Conservation (phyloP, 1,140 invertebrate genomes). For the Lethocerus indicus region DNA sequence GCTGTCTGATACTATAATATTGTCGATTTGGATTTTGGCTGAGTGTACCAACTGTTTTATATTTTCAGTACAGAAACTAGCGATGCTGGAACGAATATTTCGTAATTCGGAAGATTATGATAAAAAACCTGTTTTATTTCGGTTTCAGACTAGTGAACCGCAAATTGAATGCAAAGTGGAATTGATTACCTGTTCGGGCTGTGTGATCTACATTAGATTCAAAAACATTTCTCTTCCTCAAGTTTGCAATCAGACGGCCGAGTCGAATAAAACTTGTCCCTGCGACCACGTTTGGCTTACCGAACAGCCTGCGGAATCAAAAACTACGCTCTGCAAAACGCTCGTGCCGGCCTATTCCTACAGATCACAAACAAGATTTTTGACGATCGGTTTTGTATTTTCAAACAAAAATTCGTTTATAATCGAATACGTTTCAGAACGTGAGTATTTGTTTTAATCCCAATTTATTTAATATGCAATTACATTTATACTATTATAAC, state of each 20-base stretch:
- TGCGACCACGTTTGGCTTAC: conserved; percentile 52
- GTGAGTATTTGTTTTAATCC: conserved; percentile 29
- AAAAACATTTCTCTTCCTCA: conserved; percentile 29
- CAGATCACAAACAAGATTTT: conserved; percentile 39
- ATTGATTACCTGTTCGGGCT: conserved; percentile 50
- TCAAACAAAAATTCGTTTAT: conserved; percentile 44
- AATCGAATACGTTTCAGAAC: conserved; percentile 42
- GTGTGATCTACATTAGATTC: conserved; percentile 42
- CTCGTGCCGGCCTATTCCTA: conserved; percentile 26
- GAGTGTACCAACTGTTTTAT: no score
- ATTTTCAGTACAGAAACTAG: no score
- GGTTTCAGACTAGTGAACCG: no score
- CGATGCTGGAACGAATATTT: no score
- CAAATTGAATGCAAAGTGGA: conserved; percentile 45
- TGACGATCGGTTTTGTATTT: conserved; percentile 42
- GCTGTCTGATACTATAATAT: no score
- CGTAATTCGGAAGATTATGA: no score
- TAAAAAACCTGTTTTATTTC: no score
- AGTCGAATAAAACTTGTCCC: conserved; percentile 23
- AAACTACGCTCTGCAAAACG: conserved; percentile 34
- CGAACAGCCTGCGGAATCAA: conserved; percentile 44
- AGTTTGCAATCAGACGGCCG: conserved; percentile 20
- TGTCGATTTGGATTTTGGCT: no score
- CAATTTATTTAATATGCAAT: background rate
- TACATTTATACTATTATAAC: background rate